phyloP scores from a whole-genome alignment of 2,888 invertebrate genomes.

The Agrochola lota region DNA sequence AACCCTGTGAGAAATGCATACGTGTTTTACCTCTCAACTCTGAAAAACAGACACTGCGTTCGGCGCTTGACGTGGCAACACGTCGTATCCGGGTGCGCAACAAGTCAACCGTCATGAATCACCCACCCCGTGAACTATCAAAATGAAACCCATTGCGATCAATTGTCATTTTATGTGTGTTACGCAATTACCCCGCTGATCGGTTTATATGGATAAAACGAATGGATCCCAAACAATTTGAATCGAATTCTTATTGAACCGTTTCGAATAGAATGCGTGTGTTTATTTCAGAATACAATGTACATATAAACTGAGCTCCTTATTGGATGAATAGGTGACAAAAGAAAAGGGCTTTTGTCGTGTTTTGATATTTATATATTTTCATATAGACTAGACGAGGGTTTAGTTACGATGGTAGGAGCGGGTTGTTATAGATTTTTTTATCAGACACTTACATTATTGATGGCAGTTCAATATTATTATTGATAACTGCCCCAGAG shows the following conservation, averaged over 20 bases:
- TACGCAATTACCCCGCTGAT: not conserved
- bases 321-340: not conserved
- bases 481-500: not conserved
- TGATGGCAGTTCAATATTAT: not conserved
- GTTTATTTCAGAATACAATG: constrained; percentile 20
- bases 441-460: constrained; percentile 36
- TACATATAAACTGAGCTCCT: constrained; percentile 5
- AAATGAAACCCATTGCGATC: too few relatives aligned
- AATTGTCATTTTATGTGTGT: too few relatives aligned
- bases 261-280: constrained; percentile 25
- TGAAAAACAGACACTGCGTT: too few relatives aligned
- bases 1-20: too few relatives aligned
- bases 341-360: not conserved
- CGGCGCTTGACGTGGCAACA: too few relatives aligned
- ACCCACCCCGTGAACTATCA: too few relatives aligned
- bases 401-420: not conserved
- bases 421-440: constrained; percentile 9
- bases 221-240: constrained; percentile 8
- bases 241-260: constrained; percentile 20
- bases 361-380: not conserved
- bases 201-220: constrained; percentile 1
- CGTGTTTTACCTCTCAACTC: too few relatives aligned
- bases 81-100: too few relatives aligned
- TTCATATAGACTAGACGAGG: too few relatives aligned
- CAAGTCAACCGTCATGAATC: too few relatives aligned